Percentiles rank a stretch among this genome's conserved stretches.
Evolutionary conservation across 2,113 vertebrate genomes (phyloP).

Genomic region (Otis tarda): DNA sequence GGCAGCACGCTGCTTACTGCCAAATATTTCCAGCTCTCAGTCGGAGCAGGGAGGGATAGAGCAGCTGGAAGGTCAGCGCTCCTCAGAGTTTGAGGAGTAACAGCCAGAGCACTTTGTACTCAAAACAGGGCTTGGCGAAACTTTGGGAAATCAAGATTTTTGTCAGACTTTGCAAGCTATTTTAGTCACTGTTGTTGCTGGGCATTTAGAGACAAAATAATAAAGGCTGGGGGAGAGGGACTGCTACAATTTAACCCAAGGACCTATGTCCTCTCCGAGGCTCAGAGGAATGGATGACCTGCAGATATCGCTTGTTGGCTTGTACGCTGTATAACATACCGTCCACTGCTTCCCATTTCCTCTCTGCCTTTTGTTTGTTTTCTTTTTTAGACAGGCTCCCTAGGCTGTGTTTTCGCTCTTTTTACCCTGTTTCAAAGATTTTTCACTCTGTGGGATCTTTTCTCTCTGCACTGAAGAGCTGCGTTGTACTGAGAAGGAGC

Average conservation of each 20-base stretch:
- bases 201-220: conserved; percentile 36
- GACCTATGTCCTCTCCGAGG: background rate
- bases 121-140: conserved; percentile 34
- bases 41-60: background rate
- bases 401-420: conserved; percentile 21
- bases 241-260: background rate
- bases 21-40: background rate
- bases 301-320: conserved; percentile 23
- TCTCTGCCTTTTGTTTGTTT: conserved; percentile 28
- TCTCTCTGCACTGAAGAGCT: background rate
- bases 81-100: background rate
- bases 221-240: background rate
- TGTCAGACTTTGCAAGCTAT: conserved; percentile 14
- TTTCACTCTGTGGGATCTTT: conserved; percentile 2
- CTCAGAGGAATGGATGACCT: conserved; percentile 1
- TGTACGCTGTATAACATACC: conserved; percentile 3
- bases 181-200: conserved; percentile 28
- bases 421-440: background rate
- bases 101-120: conserved; percentile 1
- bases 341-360: conserved; percentile 28
- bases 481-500: background rate
- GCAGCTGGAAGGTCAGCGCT: background rate
- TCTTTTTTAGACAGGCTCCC: background rate
- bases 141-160: background rate
- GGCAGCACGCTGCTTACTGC: background rate